Percentiles rank a stretch among this genome's conserved stretches.
Conservation (phyloP, 2,113 vertebrate species). For the Trochalopteron elliotii region DNA sequence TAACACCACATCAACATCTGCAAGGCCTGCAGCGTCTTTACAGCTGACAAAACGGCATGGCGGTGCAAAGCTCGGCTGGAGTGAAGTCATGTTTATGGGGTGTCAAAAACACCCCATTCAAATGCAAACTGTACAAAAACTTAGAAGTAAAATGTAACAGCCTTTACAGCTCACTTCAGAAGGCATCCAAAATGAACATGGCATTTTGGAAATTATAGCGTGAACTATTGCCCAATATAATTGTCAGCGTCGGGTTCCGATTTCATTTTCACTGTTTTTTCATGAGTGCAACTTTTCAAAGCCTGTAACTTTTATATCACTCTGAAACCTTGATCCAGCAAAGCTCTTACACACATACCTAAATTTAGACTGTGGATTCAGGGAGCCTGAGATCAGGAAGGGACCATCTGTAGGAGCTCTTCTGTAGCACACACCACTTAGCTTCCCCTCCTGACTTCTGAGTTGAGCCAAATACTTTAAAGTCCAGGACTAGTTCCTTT, state of each 20-base stretch:
- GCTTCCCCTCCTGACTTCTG: slow-evolving; percentile 45
- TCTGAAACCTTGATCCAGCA: slow-evolving; percentile 42
- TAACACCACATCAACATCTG: neutral
- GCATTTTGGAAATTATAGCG: slow-evolving; percentile 19
- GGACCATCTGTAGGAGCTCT: slow-evolving; percentile 45
- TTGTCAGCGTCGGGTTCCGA: neutral
- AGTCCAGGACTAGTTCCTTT: slow-evolving; percentile 44
- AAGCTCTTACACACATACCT: slow-evolving; percentile 17
- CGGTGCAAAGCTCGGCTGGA: neutral
- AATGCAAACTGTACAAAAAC: slow-evolving; percentile 27
- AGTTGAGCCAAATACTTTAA: slow-evolving; percentile 61
- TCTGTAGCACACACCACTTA: slow-evolving; percentile 43
- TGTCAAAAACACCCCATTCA: slow-evolving; percentile 24
- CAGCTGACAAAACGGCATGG: neutral
- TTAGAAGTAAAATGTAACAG: slow-evolving; percentile 19
- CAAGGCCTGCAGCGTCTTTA: neutral
- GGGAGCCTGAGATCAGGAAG: slow-evolving; percentile 47
- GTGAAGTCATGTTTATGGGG: slow-evolving; percentile 25
- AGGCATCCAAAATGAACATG: neutral
- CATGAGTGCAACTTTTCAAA: slow-evolving; percentile 35
- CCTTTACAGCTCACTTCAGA: slow-evolving; percentile 17
- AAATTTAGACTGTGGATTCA: slow-evolving; percentile 56
- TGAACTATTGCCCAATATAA: slow-evolving; percentile 38
- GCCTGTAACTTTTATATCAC: slow-evolving; percentile 25
- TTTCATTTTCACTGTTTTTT: slow-evolving; percentile 45